These are phyloP conservation scores for Crotophaga sulcirostris DNA, from an alignment of 2,113 vertebrate genomes.

Conservation along the genomic window DNA sequence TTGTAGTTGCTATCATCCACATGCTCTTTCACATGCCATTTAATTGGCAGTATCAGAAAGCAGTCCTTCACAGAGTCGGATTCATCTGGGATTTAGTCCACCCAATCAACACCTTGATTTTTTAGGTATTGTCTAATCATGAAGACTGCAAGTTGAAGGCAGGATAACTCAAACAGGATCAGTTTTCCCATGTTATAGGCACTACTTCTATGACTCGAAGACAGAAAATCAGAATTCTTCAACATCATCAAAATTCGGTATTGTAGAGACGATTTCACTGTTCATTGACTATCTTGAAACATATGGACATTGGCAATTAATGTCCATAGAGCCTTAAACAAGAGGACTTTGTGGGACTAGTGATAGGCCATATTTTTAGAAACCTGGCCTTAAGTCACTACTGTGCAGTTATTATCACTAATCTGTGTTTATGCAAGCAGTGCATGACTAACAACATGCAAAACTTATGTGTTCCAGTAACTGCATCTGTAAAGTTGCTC, in stretches of 20 bases:
- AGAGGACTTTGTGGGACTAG: neutral
- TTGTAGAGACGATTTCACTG: neutral
- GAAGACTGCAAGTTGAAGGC: neutral
- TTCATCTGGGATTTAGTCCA: neutral
- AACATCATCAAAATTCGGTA: neutral
- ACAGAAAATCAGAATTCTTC: neutral
- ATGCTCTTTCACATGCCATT: neutral
- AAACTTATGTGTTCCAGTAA: neutral
- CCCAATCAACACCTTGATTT: neutral
- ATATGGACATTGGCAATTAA: neutral
- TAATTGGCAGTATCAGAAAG: neutral
- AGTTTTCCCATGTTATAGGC: neutral
- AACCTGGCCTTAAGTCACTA: neutral
- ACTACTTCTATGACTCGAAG: neutral
- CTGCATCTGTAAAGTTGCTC: neutral
- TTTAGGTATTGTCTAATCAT: neutral
- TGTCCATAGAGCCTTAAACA: neutral
- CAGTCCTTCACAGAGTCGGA: neutral
- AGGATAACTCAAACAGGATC: neutral
- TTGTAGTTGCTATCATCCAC: neutral
- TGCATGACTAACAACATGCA: accelerated
- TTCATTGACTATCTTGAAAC: neutral
- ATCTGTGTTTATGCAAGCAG: neutral
- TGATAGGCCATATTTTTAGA: neutral
- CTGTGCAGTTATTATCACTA: neutral